Conservation (phyloP, 2,888 invertebrate species). For the Mimas tiliae region DNA sequence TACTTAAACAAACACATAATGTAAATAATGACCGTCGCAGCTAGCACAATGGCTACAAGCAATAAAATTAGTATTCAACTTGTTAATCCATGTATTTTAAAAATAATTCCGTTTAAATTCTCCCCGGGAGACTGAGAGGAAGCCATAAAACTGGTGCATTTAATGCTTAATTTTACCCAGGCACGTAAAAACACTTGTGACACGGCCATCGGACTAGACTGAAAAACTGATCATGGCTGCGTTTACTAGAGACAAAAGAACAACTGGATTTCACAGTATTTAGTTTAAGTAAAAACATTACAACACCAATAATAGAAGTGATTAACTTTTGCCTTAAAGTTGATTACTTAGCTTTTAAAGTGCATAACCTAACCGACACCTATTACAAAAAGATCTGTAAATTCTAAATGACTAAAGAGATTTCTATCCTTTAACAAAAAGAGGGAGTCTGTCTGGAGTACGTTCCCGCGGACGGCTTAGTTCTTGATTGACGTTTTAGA, state of each 20-base stretch:
- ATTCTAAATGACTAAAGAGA: too few species aligned
- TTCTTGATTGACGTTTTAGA: too few species aligned
- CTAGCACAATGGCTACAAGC: background rate
- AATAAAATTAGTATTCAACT: slow-evolving; percentile 22
- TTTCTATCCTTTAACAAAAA: too few species aligned
- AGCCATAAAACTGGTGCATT: slow-evolving; percentile 15
- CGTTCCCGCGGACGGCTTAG: too few species aligned
- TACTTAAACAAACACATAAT: too few species aligned
- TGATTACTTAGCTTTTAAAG: too few species aligned
- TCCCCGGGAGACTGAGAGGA: slow-evolving; percentile 6
- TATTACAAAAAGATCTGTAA: too few species aligned
- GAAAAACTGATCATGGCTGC: background rate
- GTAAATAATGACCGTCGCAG: background rate
- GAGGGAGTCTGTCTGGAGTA: too few species aligned
- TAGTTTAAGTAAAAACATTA: too few species aligned
- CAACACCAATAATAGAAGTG: too few species aligned
- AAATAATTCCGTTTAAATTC: slow-evolving; percentile 9
- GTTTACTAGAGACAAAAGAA: background rate
- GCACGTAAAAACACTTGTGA: slow-evolving; percentile 14
- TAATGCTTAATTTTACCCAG: slow-evolving; percentile 20
- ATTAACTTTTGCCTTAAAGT: too few species aligned
- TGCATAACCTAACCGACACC: too few species aligned
- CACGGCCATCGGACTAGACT: background rate
- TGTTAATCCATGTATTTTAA: slow-evolving; percentile 16
- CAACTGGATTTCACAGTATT: background rate